Base-by-base conservation (phyloP, 2,888 invertebrate genomes). In the Eurytoma californica region DNA sequence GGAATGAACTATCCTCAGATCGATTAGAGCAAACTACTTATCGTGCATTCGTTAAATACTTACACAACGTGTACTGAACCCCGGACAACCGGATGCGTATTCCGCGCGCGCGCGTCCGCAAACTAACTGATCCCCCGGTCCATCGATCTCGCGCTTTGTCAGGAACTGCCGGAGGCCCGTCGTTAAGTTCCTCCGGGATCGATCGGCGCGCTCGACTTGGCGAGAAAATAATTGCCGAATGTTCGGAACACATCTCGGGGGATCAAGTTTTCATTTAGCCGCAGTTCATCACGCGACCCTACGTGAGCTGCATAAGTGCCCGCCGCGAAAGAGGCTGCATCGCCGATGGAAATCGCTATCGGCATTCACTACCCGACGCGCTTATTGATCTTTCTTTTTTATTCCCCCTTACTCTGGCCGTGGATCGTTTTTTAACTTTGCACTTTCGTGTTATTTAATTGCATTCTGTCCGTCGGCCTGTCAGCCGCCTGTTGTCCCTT, bases 191-290 rank as follows among this genome's bases (percentile, higher is more conserved):
- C 39, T 39, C 9, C 39, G 9, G 39, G 39, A 39, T 39, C 39
- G 39, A 39, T 39, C 9, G 39, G 7, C 61, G 24, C 13, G 28
- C 47, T 53, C 13, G 18, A 67, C n/a, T 73, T 72, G 47, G 72
- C 7, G 47, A 51, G 49, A 65, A 74, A 74, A 74, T 74, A 79
- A 79, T 79, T 66, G 28, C 58, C 7, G 57, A 66, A 70, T 74
- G 58, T 69, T 67, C 18, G 55, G 49, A 60, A 66, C 51, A 28
- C 65, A 51, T 74, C 65, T 51, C 18, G 24, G 28, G 58, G 47
- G 58, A 74, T 74, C 74, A 70, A 68, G 60, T 74, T 70, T 74
- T 74, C 79, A 74, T 74, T 70, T 70, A 65, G 51, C 70, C 28
- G 24, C 39, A 65, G 70, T 74, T 69, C 49, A 74, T 74, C 65